phyloP scores from a whole-genome alignment of 2,113 vertebrate genomes.

The Bostrychus sinensis region DNA sequence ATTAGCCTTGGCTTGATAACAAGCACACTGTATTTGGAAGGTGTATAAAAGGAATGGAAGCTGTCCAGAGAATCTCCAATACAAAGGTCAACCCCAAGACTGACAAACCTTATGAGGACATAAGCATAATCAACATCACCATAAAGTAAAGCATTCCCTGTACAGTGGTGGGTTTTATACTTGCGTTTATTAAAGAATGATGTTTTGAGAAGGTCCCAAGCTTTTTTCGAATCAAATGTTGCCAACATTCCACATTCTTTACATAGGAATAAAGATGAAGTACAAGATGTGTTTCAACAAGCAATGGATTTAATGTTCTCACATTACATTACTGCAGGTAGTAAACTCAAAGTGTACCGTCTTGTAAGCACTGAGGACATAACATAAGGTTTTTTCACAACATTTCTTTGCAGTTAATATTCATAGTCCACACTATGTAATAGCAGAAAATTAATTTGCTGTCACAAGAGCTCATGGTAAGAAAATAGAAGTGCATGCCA shows the following conservation, averaged over 20 bases:
- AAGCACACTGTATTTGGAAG: constrained; percentile 98
- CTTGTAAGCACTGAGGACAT: constrained; percentile 6
- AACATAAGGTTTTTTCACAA: constrained; percentile 12
- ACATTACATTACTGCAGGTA: constrained; percentile 53
- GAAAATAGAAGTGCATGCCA: constrained; percentile 41
- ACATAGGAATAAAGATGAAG: constrained; percentile 60
- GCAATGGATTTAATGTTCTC: constrained; percentile 50
- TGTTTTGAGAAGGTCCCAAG: constrained; percentile 16
- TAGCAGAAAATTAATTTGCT: constrained; percentile 35
- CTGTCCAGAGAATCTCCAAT: constrained; percentile 96
- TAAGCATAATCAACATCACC: constrained; percentile 98
- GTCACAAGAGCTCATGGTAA: constrained; percentile 24
- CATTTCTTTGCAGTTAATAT: constrained; percentile 28
- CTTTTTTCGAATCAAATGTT: too few species aligned
- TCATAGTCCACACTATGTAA: constrained; percentile 23
- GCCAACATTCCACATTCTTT: constrained; percentile 33
- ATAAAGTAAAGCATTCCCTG: constrained; percentile 82
- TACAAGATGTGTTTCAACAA: constrained; percentile 48
- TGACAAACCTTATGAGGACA: constrained; percentile 96
- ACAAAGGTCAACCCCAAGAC: constrained; percentile 98
- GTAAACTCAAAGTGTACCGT: constrained; percentile 11
- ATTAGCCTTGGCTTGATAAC: constrained; percentile 97
- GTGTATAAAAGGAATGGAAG: constrained; percentile 97
- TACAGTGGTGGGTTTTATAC: constrained; percentile 29
- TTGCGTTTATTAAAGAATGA: constrained; percentile 30